Base-by-base conservation (phyloP, 2,888 invertebrate species). In the Baronia brevicornis region DNA sequence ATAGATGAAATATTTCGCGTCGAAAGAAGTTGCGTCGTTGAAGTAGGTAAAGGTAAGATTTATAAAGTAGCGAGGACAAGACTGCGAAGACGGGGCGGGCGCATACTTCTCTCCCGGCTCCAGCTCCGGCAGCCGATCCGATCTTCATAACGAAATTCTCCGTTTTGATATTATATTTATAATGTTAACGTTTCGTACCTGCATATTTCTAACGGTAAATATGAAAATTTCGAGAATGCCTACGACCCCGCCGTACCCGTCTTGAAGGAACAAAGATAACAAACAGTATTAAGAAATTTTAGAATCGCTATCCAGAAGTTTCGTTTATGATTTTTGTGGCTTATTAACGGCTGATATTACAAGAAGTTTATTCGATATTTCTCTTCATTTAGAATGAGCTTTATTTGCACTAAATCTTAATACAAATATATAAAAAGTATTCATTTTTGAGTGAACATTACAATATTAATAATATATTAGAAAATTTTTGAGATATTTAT, bases 141-240 rank as follows among this genome's bases (percentile, higher is more conserved):
- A 78, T 82, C 82, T 84, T 84, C 84, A 85, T 84, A 84, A 78
- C 78, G 72, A 80, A 84, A 82, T 85, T 84, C 84, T 75, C 75
- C 78, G 71, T 84, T 84, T 84, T 84, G 80, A 84, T 85, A 84
- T 84, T 84, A 82, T 84, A 84, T 80, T 84, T 84, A 79, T 84
- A 80, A 75, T 75, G 68, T 82, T 70, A 82, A 78, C 74, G 70
- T 77, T 74, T 71, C 69, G 70, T 84, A 85, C 85, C 85, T 85
- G 85, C 84, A 85, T 84, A 84, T 84, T 84, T 84, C 70, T 75
- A 70, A 70, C 79, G 73, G 79, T 84, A 85, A 84, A 84, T 85
- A 85, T 85, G 85, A 85, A 84, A 84, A 85, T 85, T 73, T 78
- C 72, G 62, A 64, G 72, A 79, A 84, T 84, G 72, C 75, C 74